Percentiles rank a stretch among this genome's conserved stretches.
Conservation (phyloP, 2,888 invertebrate genomes). For the Meganola albula region DNA sequence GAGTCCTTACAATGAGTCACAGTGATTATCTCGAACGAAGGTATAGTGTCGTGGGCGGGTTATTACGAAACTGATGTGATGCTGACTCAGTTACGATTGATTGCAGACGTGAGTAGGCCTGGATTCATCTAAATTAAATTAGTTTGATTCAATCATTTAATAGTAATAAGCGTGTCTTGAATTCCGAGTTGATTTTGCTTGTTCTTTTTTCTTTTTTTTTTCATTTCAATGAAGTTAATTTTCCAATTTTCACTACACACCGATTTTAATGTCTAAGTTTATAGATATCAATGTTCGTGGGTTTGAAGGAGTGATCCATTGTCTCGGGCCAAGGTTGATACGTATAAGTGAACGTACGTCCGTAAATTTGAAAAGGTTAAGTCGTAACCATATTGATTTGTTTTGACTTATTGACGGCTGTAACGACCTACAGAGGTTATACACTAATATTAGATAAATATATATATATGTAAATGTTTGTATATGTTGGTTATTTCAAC, state of each 20-base stretch:
- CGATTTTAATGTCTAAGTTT: too few relatives aligned
- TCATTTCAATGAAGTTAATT: too few relatives aligned
- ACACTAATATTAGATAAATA: constrained; percentile 1
- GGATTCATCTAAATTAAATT: too few relatives aligned
- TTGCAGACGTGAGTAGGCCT: constrained; percentile 20
- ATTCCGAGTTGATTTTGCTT: too few relatives aligned
- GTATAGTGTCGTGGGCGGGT: constrained; percentile 18
- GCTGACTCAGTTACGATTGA: constrained; percentile 29
- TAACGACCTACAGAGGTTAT: constrained; percentile 15
- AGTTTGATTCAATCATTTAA: too few relatives aligned
- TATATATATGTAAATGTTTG: not conserved
- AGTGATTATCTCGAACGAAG: too few relatives aligned
- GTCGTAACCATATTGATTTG: constrained; percentile 20
- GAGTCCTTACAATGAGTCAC: too few relatives aligned
- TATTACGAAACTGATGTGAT: constrained; percentile 29
- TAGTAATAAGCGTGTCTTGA: constrained; percentile 9
- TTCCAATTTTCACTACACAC: too few relatives aligned
- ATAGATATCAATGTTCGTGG: constrained; percentile 31
- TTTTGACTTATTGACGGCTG: constrained; percentile 18
- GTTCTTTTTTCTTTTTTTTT: too few relatives aligned
- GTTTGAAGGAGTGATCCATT: constrained; percentile 44
- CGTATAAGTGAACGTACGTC: constrained; percentile 24
- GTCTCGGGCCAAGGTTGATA: constrained; percentile 31
- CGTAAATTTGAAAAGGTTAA: constrained; percentile 24
- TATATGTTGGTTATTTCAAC: not conserved